Evolutionary conservation across 1,140 invertebrate species (phyloP).

Genomic region (Centruroides vittatus): DNA sequence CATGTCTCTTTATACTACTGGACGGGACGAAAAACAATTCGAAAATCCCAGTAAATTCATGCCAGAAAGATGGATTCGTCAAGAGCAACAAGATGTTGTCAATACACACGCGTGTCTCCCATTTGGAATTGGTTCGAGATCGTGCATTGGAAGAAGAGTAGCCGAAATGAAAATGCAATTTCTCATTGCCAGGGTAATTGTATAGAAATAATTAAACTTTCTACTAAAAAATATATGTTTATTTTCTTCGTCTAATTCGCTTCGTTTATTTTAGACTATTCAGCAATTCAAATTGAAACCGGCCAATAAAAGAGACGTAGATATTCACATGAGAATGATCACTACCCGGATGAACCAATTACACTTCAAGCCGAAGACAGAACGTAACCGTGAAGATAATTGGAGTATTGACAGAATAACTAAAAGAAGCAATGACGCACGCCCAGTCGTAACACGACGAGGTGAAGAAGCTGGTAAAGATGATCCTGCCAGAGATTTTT

Average conservation of each 20-base stretch:
- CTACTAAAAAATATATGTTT: background rate
- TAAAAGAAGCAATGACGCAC: too few species aligned
- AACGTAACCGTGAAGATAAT: background rate
- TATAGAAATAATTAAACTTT: too few species aligned
- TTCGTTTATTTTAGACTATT: conserved; percentile 13
- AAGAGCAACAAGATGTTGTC: conserved; percentile 21
- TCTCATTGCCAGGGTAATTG: conserved; percentile 32
- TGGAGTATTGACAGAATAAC: too few species aligned
- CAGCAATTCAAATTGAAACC: conserved; percentile 16
- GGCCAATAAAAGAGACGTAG: conserved; percentile 15
- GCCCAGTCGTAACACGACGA: too few species aligned
- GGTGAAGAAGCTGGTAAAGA: too few species aligned
- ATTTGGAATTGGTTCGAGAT: conserved; percentile 62
- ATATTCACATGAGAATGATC: conserved; percentile 20
- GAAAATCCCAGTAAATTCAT: conserved; percentile 46
- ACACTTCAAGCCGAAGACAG: conserved; percentile 1
- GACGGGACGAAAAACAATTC: conserved; percentile 54
- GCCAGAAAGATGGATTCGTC: conserved; percentile 55
- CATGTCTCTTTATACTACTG: conserved; percentile 64
- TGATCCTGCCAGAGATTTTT: too few species aligned
- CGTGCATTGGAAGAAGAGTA: conserved; percentile 64
- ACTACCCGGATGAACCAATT: conserved; percentile 19
- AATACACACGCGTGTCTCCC: conserved; percentile 56
- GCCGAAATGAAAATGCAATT: conserved; percentile 56
- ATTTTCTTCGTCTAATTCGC: background rate